Evolutionary conservation across 2,113 vertebrate genomes (phyloP), one percentile per base, ranked within the genome.

Genomic region (Syngnathus typhle): DNA sequence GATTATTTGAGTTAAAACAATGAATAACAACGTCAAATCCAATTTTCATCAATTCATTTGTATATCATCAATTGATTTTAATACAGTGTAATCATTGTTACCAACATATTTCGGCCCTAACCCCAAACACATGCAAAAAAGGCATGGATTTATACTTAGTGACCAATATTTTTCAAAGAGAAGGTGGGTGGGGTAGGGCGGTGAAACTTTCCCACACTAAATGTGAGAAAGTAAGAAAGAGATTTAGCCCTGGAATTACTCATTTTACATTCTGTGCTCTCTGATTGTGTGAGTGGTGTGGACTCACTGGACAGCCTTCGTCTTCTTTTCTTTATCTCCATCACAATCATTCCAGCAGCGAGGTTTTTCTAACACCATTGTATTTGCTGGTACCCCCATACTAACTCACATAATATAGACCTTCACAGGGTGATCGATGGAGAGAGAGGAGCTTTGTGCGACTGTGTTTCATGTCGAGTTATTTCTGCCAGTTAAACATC

Each of bases 401-500:
- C 67, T 66, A 72, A 71, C 71, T 69, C 63, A 64, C 67, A 82
- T 74, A 85, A 80, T 76, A 69, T 64, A 71, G 54, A 72, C 65
- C 65, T 67, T 70, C 55, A 68, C 43, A 60, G 69, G 55, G 66
- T 67, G 72, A 79, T 66, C 61, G 49, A 79, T 79, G 43, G 65
- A 49, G 10, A 32, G 46, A 55, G 70, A 59, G 52, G 64, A 39
- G n/a, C 58, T 39, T 32, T 61, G 67, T 61, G n/a, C 64, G 52
- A 60, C 60, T 39, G 47, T 55, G 56, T 56, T 49, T 51, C 55
- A 74, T 71, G 74, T 82, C 74, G 58, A 82, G 82, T 72, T 77
- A 77, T 79, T 79, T 72, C 62, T 58, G 73, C 78, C 68, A 67
- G 78, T 85, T 81, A 78, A 76, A 84, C 60, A 56, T 51, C 55